Evolutionary conservation across 2,113 vertebrate species (phyloP), one percentile per base, ranked within the genome.

Genomic region (Ptilonorhynchus violaceus): DNA sequence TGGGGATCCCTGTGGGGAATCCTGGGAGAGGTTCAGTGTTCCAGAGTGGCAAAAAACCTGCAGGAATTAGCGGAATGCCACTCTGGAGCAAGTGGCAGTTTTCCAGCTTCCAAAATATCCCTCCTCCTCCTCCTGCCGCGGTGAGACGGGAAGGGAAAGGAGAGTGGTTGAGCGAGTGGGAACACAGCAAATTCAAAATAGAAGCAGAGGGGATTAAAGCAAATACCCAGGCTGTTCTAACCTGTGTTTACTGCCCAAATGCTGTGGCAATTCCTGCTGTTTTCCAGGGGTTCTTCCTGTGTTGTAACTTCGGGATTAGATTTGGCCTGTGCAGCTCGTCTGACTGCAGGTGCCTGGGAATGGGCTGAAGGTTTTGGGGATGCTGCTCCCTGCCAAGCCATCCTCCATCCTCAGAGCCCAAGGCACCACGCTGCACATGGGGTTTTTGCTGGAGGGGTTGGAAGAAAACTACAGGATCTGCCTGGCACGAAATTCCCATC

Each of bases 101-200:
- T 70, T 96, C 94, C 96, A 94, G 95, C 90, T 96, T 96, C 96
- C 97, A 97, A 97, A 98, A 98, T 94, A 97, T 89, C 97, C 95
- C 93, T 92, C 35, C 89, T 95, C 35, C 89, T 95, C 95, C 97
- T 97, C 74, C 92, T 75, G 90, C 84, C 97, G 89, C 15, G 15
- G 96, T 93, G 84, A 95, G 97, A 94, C 77, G 74, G 89, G 93
- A 93, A 6, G 14, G 88, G 96, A 94, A 97, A 67, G 62, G 87
- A 82, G 91, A 96, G 97, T 88, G 92, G 93, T 98, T 96, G 88
- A 88, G 79, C 58, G 15, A 96, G 96, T 22, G 90, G 96, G 97
- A 96, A 85, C 94, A 94, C 50, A 95, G 97, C 93, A 96, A 96
- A 97, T 89, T 97, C 94, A 97, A 98, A 97, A 97, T 95, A 97